Base-by-base conservation (phyloP, 2,888 invertebrate genomes). In the Volucella inanis region DNA sequence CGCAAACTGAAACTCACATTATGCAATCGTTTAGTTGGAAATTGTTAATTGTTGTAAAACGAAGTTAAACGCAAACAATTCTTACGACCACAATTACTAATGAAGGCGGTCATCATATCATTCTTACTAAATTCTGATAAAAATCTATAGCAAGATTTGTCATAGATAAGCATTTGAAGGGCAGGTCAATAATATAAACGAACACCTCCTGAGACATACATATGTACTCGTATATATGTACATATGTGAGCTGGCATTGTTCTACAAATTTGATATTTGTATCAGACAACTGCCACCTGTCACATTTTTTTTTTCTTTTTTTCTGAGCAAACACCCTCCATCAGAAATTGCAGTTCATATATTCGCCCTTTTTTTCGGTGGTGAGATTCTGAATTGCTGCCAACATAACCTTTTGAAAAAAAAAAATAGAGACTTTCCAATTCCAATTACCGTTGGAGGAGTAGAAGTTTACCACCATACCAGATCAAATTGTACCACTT, bases 371-470 rank as follows among this genome's bases (percentile, higher is more conserved):
- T 61, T 43, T 14, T 22, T 49, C 12, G 31, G 43, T n/a, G 22
- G 59, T 31, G 15, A 50, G 14, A 52, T 41, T 39, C 50, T 54
- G 52, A 45, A 61, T 62, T 9, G 52, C 45, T 45, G 52, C 54
- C 68, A 52, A 61, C 14, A 47, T 61, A 14, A 31, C 54, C 59
- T 52, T 54, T 14, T 22, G n/a, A 50, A 47, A 55, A 38, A 62
- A 52, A 43, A 52, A 14, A n/a, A 45, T 22, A 18, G 11, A 45
- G 2, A 22, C 11, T 6, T 41, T 52, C 15, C 15, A 45, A 18
- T 31, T 31, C 38, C 50, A 76, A 59, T 47, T 76, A 59, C 76
- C 52, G 61, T 61, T 68, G 50, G 31, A 76, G 15, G 31, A 31
- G 31, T 31, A 41, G 15, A n/a, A 41, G 22, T 67, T 45, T 41